phyloP scores from a whole-genome alignment of 2,797 vertebrate genomes.

The Hippopotamyrus pictus region DNA sequence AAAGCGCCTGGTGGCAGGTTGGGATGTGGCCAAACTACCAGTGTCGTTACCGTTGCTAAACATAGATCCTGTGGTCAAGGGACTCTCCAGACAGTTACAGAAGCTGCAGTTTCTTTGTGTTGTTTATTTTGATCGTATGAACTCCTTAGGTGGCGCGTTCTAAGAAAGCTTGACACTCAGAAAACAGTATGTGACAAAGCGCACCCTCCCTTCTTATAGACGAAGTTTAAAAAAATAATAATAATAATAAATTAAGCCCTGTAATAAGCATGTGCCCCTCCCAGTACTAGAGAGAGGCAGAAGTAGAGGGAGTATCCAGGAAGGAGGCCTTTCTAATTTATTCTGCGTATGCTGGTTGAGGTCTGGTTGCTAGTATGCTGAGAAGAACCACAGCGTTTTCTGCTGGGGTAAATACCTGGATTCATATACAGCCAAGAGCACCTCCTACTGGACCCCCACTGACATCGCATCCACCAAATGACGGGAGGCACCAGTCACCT shows the following conservation, averaged over 20 bases:
- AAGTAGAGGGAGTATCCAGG: background rate
- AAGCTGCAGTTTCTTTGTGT: constrained; percentile 2
- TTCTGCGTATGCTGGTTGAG: background rate
- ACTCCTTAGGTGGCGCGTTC: background rate
- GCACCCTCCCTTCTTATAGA: background rate
- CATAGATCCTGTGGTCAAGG: constrained; percentile 16
- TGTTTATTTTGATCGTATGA: background rate
- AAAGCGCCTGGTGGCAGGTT: background rate
- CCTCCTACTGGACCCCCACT: background rate
- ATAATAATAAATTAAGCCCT: background rate
- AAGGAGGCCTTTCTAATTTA: background rate
- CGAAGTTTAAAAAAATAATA: background rate
- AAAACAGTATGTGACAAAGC: background rate
- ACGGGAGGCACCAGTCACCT: background rate
- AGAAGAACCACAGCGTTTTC: background rate
- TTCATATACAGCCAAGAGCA: background rate
- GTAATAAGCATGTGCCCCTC: background rate
- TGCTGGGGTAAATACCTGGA: background rate
- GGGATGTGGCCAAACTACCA: constrained; percentile 20
- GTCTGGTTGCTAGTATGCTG: constrained; percentile 37
- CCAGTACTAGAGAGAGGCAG: background rate
- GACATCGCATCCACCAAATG: background rate
- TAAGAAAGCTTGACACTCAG: background rate
- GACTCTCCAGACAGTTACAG: constrained; percentile 16
- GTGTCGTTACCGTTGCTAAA: constrained; percentile 12